Conservation (phyloP, 2,113 vertebrate species). For the Semicossyphus pulcher region DNA sequence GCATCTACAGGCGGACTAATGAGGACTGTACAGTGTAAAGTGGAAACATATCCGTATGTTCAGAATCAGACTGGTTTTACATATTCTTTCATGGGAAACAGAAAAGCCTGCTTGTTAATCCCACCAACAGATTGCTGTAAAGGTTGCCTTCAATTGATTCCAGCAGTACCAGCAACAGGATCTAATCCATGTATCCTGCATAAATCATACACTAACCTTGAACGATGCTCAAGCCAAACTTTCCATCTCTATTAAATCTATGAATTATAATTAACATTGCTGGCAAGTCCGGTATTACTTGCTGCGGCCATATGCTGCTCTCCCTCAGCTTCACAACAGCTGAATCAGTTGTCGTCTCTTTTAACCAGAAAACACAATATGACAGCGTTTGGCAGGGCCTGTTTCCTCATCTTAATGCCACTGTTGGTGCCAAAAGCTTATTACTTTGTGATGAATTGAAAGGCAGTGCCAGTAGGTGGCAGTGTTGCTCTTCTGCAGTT, state of each 20-base stretch:
- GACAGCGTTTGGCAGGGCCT: slow-evolving; percentile 74
- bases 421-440: slow-evolving; percentile 51
- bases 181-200: slow-evolving; percentile 53
- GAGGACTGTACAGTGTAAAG: neutral
- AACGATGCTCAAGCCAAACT: slow-evolving; percentile 61
- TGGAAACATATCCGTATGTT: slow-evolving; percentile 2
- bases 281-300: slow-evolving; percentile 53
- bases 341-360: slow-evolving; percentile 73
- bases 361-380: slow-evolving; percentile 78
- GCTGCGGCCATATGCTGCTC: slow-evolving; percentile 71
- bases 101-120: slow-evolving; percentile 34
- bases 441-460: slow-evolving; percentile 20
- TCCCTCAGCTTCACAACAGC: slow-evolving; percentile 68
- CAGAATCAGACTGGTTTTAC: slow-evolving; percentile 13
- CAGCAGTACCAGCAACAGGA: slow-evolving; percentile 31
- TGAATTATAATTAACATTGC: slow-evolving; percentile 74
- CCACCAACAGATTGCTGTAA: slow-evolving; percentile 56
- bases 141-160: slow-evolving; percentile 52
- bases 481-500: slow-evolving; percentile 79
- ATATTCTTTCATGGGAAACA: slow-evolving; percentile 18
- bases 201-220: slow-evolving; percentile 75
- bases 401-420: slow-evolving; percentile 52
- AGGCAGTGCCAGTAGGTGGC: slow-evolving; percentile 80
- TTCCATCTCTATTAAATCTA: slow-evolving; percentile 72
- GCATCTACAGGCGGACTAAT: slow-evolving; percentile 18